Base-by-base conservation (phyloP, 2,888 invertebrate species). In the Papilio elwesi region DNA sequence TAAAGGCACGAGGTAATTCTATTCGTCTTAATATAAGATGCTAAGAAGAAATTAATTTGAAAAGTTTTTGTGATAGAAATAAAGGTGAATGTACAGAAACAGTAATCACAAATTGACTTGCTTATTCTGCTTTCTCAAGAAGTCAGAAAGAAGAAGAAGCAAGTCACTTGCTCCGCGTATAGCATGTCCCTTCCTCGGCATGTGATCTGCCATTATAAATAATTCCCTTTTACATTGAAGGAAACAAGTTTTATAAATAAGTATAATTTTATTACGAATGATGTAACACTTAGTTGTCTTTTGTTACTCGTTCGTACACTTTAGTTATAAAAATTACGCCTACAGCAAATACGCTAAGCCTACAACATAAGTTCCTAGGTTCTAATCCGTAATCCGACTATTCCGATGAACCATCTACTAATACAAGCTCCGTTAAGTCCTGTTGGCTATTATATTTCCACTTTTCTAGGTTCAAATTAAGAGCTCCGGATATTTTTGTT, bases 1-100 rank as follows among this genome's bases (percentile, higher is more conserved):
- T 62, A 63, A 63, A 64, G 55, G 53, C 63, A 48, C 64, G 36
- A 72, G 36, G 48, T 53, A 62, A 57, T 66, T 65, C 55, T 49
- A 71, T 59, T 10, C 26, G 7, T 15, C 48, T 9, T 49, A 8
- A 12, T 49, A 49, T 10, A 49, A 49, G 12, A 43, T 15, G 10
- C 15, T 6, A 0, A 15, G n/a, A 62, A 62, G 38, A 62, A 62
- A 62, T 43, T 62, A 62, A 62, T 62, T 62, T 43, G 59, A 62
- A 62, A 62, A 15, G 38, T 15, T 62, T 15, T 62, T 62, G 6
- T 62, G 43, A 62, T 59, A 15, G 15, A 36, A 12, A 57, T 12
- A 13, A 36, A 49, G 10, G 11, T 12, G 10, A 10, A 2, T n/a
- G 11, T 10, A 10, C 15, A 43, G 59, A 38, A 59, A 38, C 8